Conservation (phyloP, 2,888 invertebrate genomes). For the Tetanocera ferruginea region DNA sequence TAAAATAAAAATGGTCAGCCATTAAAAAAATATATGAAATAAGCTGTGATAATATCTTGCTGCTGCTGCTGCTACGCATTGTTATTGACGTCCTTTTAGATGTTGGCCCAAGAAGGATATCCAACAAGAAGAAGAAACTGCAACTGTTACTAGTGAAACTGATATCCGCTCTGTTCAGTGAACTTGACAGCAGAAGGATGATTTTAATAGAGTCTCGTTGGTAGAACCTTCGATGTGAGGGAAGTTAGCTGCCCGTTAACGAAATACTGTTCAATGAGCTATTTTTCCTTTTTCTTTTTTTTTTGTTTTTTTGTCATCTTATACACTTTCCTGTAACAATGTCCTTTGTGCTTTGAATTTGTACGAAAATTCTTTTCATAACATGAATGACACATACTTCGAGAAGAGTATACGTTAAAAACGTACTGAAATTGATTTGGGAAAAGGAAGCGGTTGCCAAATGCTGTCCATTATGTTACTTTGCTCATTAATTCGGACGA, state of each 20-base stretch:
- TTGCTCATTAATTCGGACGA: no score
- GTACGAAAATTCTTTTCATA: neutral
- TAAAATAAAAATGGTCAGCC: neutral
- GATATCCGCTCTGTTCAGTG: neutral
- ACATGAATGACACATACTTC: neutral
- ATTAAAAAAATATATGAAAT: neutral
- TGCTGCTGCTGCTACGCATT: neutral
- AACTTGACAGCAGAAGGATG: neutral
- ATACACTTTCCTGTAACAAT: neutral
- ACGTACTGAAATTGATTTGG: neutral
- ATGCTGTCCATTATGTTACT: neutral
- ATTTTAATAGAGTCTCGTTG: no score
- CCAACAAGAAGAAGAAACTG: neutral
- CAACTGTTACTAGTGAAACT: neutral
- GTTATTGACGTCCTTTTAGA: neutral
- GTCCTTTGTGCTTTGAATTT: neutral
- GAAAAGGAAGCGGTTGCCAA: neutral
- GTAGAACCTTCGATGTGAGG: no score
- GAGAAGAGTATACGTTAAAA: neutral
- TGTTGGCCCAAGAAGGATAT: neutral
- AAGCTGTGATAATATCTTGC: neutral
- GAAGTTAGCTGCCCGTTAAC: no score
- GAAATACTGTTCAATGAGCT: no score
- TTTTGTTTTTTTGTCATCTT: no score
- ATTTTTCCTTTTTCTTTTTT: no score